Conservation (phyloP, 2,113 vertebrate genomes). For the Bubalus kerabau region DNA sequence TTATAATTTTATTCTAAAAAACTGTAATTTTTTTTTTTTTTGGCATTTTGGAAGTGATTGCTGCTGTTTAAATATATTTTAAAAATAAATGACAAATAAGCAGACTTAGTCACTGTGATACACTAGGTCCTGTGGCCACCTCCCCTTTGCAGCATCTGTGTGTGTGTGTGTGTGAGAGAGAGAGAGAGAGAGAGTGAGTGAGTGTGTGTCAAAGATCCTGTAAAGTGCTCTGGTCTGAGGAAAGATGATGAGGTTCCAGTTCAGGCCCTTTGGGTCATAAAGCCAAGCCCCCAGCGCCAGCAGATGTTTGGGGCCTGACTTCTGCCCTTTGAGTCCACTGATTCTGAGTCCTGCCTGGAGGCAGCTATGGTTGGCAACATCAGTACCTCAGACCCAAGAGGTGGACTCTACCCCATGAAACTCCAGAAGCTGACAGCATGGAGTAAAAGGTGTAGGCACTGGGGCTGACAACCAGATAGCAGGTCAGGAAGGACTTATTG, state of each 20-base stretch:
- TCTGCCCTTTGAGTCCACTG: background rate
- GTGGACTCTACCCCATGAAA: background rate
- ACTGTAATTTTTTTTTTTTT: conserved; percentile 68
- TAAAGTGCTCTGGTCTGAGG: background rate
- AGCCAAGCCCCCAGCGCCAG: background rate
- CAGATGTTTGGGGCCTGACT: background rate
- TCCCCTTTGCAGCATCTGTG: background rate
- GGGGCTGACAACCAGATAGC: background rate
- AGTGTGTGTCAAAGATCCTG: background rate
- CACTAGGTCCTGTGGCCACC: background rate
- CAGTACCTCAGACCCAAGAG: background rate
- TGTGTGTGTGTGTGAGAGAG: background rate
- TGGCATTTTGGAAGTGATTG: conserved; percentile 74
- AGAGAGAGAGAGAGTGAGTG: background rate
- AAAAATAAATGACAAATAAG: conserved; percentile 76
- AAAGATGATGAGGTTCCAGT: background rate
- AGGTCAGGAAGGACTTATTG: background rate
- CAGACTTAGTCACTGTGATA: conserved; percentile 52
- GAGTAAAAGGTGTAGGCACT: background rate
- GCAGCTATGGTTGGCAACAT: background rate
- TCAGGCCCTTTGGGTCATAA: background rate
- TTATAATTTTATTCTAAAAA: conserved; percentile 76
- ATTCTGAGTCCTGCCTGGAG: background rate
- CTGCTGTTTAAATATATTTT: conserved; percentile 79
- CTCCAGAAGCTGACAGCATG: background rate